Conservation (phyloP, 2,113 vertebrate species). For the Toxotes jaculatrix region DNA sequence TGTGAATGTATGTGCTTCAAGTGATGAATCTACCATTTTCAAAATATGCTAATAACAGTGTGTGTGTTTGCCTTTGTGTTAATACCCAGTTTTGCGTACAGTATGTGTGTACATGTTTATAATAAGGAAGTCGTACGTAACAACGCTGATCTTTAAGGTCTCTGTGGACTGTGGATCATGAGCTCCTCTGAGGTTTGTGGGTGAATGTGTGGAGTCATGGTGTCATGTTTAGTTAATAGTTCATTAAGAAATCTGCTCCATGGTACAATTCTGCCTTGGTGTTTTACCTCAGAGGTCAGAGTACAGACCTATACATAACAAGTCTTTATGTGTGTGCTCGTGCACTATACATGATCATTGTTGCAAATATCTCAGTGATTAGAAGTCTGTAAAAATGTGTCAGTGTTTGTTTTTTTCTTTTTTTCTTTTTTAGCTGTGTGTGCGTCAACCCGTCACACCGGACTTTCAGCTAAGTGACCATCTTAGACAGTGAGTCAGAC, state of each 20-base stretch:
- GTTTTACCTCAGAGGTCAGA: slow-evolving; percentile 14
- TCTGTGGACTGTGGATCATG: not conserved
- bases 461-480: slow-evolving; percentile 45
- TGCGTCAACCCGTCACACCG: slow-evolving; percentile 43
- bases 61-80: not conserved
- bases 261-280: not conserved
- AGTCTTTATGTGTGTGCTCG: slow-evolving; percentile 1
- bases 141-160: slow-evolving; percentile 3
- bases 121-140: not conserved
- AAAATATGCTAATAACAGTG: not conserved
- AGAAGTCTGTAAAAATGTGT: not conserved
- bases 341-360: not conserved
- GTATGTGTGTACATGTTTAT: not conserved
- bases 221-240: slow-evolving; percentile 36
- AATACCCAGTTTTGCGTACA: not conserved
- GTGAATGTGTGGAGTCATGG: slow-evolving; percentile 25
- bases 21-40: not conserved
- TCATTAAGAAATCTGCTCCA: slow-evolving; percentile 27
- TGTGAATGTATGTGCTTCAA: not conserved
- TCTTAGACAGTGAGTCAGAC: slow-evolving; percentile 80
- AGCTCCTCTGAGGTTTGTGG: slow-evolving; percentile 4
- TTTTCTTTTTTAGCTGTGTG: not conserved
- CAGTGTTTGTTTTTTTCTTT: too few relatives aligned
- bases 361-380: not conserved
- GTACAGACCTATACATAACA: not conserved